These are phyloP conservation scores for Plutella xylostella DNA, from an alignment of 2,888 invertebrate genomes.

Conservation along the genomic window DNA sequence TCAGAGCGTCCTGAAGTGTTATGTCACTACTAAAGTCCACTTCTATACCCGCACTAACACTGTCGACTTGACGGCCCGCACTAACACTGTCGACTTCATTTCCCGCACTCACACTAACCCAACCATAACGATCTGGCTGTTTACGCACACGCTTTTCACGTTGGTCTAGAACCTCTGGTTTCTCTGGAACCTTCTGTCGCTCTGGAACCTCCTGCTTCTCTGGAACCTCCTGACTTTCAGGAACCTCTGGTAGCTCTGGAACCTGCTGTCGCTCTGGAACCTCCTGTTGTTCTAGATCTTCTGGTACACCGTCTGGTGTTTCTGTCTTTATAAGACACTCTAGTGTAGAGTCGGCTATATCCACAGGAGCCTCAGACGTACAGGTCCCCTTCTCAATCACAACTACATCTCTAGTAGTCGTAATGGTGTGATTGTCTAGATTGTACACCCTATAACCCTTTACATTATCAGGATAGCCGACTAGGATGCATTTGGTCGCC, in stretches of 20 bases:
- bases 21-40: constrained; percentile 10
- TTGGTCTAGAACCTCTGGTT: too few relatives aligned
- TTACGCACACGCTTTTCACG: too few relatives aligned
- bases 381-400: not conserved
- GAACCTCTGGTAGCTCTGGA: not conserved
- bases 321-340: not conserved
- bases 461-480: constrained; percentile 22
- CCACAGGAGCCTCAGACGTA: not conserved
- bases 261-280: not conserved
- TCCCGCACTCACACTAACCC: constrained; percentile 6
- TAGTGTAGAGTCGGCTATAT: not conserved
- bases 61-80: too few relatives aligned
- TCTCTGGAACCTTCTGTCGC: too few relatives aligned
- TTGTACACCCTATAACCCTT: constrained; percentile 24
- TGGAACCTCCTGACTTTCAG: not conserved
- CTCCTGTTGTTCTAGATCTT: not conserved
- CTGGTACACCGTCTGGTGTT: too few relatives aligned
- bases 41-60: too few relatives aligned
- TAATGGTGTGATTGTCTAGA: constrained; percentile 7
- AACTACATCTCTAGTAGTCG: constrained; percentile 1
- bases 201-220: not conserved
- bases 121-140: constrained; percentile 8
- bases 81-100: constrained; percentile 4
- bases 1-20: too few relatives aligned
- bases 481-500: constrained; percentile 18